phyloP scores from a whole-genome alignment of 2,888 invertebrate species.

The Cantharis lateralis region DNA sequence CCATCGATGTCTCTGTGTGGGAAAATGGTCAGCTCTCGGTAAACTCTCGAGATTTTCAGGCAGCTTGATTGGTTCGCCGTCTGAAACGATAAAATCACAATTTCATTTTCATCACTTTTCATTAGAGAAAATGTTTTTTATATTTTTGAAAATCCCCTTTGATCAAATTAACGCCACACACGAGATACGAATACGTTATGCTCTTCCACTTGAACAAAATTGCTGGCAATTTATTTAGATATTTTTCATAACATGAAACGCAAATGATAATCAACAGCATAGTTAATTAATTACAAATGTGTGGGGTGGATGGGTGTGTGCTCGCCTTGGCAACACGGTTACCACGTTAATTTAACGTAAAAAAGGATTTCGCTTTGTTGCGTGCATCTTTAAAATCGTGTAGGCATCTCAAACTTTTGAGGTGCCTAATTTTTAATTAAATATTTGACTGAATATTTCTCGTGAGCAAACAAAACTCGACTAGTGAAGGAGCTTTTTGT shows the following conservation, averaged over 20 bases:
- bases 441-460: background rate
- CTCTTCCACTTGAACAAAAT: background rate
- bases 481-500: constrained; percentile 10
- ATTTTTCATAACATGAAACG: background rate
- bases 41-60: constrained; percentile 95
- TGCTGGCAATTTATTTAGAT: background rate
- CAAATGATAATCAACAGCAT: background rate
- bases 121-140: constrained; percentile 6
- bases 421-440: constrained; percentile 3
- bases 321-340: background rate
- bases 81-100: constrained; percentile 59
- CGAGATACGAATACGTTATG: background rate
- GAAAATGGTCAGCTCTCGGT: constrained; percentile 92
- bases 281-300: background rate
- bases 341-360: background rate
- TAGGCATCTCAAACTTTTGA: background rate
- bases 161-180: background rate
- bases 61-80: constrained; percentile 90
- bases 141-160: background rate
- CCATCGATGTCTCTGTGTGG: constrained; percentile 94
- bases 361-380: background rate
- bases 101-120: constrained; percentile 15
- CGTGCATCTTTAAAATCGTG: background rate
- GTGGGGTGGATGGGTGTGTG: background rate
- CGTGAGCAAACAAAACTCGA: constrained; percentile 10